A percentile compares a stretch with the other conserved stretches of the same genome.
phyloP scores from a whole-genome alignment of 2,797 vertebrate genomes.

The Mormyrops attenuatus region DNA sequence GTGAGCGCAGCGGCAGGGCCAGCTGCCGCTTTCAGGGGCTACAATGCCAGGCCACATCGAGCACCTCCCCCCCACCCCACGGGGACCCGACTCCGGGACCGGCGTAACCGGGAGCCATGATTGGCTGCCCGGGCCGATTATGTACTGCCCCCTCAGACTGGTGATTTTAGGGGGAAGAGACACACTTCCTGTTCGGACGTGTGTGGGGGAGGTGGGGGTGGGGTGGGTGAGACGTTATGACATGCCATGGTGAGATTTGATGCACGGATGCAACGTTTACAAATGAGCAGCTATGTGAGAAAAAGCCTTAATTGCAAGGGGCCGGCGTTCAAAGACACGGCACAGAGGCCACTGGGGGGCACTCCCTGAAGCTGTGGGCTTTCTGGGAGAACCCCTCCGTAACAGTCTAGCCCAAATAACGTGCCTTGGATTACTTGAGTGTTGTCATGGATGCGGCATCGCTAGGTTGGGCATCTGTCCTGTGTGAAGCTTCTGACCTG shows the following conservation, averaged over 20 bases:
- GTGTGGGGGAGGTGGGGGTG: not conserved
- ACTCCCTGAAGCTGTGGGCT: not conserved
- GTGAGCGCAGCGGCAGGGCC: constrained; percentile 53
- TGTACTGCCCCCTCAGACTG: not conserved
- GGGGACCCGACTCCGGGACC: no score
- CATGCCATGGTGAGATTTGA: not conserved
- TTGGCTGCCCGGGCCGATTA: not conserved
- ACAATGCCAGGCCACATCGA: constrained; percentile 39
- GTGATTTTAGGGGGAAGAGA: not conserved
- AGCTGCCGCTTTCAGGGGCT: constrained; percentile 65
- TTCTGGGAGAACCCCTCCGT: not conserved
- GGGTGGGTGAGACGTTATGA: not conserved
- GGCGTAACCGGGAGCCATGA: not conserved
- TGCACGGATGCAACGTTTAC: not conserved
- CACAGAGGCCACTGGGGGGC: not conserved
- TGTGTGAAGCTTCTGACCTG: not conserved
- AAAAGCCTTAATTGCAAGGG: not conserved
- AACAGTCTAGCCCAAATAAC: not conserved
- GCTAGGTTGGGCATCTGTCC: not conserved
- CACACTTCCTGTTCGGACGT: not conserved
- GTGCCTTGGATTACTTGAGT: not conserved
- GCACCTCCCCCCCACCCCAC: constrained; percentile 29
- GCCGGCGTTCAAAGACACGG: not conserved
- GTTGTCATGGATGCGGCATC: not conserved
- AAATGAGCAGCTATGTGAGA: not conserved